Evolutionary conservation across 1,140 invertebrate species (phyloP), one percentile per base, ranked within the genome.

Genomic region (Adelges cooleyi): DNA sequence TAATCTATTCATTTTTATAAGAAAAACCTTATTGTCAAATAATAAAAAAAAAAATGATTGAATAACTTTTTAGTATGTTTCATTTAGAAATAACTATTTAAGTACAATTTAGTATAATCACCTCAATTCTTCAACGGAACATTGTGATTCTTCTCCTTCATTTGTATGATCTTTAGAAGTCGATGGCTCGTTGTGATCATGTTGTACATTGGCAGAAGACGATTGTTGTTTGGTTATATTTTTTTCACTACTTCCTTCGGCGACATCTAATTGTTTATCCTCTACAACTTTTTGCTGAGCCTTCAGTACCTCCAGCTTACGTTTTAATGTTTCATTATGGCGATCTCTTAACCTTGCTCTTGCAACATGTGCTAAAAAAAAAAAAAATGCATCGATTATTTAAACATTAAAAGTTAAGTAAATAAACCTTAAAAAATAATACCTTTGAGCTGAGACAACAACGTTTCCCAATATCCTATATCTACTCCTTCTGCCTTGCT

Each of bases 391-490:
- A 6, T 33, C 5, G 29, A 33, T 33, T 33, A 33, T 33, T 33
- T 6, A 6, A 11, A 33, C 29, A 33, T 33, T 33, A 33, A 5
- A 22, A 23, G 23, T 6, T 25, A 13, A 17, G 6, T 9, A 49
- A 49, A 49, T 17, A 49, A 49, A 49, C 6, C n/a, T 40, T 40
- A 40, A n/a, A 40, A 40, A 40, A 40, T 40, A n/a, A 40, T 9
- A 85, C 83, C 83, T 82, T 92, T 95, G 3, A 98, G 77, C 75
- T 96, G 88, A 40, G 89, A 90, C 9, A 96, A 78, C 48, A 98
- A 76, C 49, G 89, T 91, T 77, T 98, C 95, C 94, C 95, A 99
- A 76, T 97, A 98, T 51, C 89, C 90, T 67, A 98, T 88, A 78
- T 99, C 95, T 44, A 97, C 85, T 36, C 93, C 94, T 74, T 94